phyloP scores from a whole-genome alignment of 1,140 invertebrate genomes.

The Panagrolaimus sp. region DNA sequence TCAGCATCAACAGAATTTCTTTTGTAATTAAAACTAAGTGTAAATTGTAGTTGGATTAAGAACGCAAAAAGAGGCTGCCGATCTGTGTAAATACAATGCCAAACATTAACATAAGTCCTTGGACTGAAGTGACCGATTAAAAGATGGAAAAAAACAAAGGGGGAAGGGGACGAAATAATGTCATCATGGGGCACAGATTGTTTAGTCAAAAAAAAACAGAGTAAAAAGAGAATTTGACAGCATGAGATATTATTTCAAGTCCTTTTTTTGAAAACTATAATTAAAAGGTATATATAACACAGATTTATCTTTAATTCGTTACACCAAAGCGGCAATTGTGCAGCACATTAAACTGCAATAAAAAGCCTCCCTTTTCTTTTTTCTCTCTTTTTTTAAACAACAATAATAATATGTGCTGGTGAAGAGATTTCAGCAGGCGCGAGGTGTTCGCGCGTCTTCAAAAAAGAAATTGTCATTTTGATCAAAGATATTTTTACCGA shows the following conservation, averaged over 20 bases:
- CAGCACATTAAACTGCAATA: no score
- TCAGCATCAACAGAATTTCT: neutral
- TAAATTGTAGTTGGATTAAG: conserved; percentile 9
- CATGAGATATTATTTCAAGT: neutral
- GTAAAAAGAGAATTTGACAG: neutral
- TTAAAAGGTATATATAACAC: no score
- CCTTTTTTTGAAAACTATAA: no score
- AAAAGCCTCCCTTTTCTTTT: no score
- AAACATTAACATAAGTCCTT: conserved; percentile 14
- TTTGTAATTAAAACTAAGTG: conserved; percentile 6
- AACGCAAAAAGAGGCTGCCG: neutral
- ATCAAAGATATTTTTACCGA: neutral
- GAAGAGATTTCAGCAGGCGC: conserved; percentile 5
- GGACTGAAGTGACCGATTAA: no score
- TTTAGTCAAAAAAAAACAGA: neutral
- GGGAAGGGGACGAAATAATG: neutral
- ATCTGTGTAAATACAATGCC: conserved; percentile 10
- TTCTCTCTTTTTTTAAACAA: no score
- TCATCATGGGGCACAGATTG: conserved; percentile 1
- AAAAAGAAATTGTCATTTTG: neutral
- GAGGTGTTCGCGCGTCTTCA: conserved; percentile 3
- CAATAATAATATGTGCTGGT: no score
- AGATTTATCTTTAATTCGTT: no score
- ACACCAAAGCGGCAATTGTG: no score
- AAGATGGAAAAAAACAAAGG: no score